Conservation (phyloP, 2,888 invertebrate genomes). For the Drosophila helvetica region DNA sequence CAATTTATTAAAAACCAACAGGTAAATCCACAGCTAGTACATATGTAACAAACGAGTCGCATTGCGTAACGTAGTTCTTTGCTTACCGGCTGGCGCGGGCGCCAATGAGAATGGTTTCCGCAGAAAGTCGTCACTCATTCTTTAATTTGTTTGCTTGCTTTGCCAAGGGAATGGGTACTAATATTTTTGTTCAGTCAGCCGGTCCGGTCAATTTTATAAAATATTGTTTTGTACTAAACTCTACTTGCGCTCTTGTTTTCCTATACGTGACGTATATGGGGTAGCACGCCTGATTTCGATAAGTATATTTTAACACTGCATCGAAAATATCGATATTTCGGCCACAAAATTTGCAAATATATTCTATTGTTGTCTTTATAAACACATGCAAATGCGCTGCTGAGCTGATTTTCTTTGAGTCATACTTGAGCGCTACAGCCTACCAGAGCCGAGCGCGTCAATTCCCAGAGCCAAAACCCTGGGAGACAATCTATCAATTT, state of each 20-base stretch:
- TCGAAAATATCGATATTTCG: no score
- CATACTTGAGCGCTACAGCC: no score
- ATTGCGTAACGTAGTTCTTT: constrained; percentile 72
- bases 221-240: background rate
- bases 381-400: no score
- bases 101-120: constrained; percentile 82
- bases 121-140: constrained; percentile 83
- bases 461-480: no score
- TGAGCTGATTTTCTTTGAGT: no score
- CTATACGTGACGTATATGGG: background rate
- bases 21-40: background rate
- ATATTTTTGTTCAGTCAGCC: constrained; percentile 32
- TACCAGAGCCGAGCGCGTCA: no score
- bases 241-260: background rate
- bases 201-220: background rate
- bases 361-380: no score
- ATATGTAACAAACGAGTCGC: constrained; percentile 47
- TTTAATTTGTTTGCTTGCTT: constrained; percentile 58
- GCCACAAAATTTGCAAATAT: no score
- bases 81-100: constrained; percentile 78
- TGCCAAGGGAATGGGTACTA: constrained; percentile 43
- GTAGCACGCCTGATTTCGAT: background rate
- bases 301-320: no score
- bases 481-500: no score
- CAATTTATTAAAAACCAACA: background rate